phyloP scores from a whole-genome alignment of 2,113 vertebrate genomes.

The Nycticebus coucang region DNA sequence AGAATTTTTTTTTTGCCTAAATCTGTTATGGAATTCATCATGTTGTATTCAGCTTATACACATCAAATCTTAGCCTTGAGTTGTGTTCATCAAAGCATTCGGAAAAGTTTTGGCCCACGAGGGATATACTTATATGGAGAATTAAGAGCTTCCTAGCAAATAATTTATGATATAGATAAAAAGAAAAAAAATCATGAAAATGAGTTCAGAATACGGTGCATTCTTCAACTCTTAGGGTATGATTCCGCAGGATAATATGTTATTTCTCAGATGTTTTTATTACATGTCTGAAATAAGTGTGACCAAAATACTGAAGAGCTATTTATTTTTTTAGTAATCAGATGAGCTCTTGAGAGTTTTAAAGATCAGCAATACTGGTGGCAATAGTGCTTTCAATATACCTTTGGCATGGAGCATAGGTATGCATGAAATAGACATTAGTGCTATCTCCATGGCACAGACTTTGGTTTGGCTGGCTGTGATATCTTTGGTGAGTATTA shows the following conservation, averaged over 20 bases:
- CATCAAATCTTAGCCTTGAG: neutral
- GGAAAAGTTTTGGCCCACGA: neutral
- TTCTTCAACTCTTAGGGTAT: neutral
- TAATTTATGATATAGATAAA: neutral
- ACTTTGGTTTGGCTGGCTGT: neutral
- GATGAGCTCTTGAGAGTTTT: neutral
- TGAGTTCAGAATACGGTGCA: neutral
- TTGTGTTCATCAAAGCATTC: slow-evolving; percentile 21
- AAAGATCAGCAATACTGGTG: neutral
- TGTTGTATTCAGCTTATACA: neutral
- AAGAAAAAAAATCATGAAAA: neutral
- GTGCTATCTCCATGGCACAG: neutral
- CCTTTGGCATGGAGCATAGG: neutral
- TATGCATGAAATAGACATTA: neutral
- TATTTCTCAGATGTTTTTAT: neutral
- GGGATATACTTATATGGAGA: neutral
- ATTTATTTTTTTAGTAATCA: neutral
- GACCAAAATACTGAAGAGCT: slow-evolving; percentile 2
- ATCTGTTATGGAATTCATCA: neutral
- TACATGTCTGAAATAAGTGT: neutral
- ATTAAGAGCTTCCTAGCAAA: neutral
- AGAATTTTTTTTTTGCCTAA: neutral
- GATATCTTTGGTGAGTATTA: neutral
- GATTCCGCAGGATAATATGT: neutral
- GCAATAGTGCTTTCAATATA: neutral